Evolutionary conservation across 1,140 invertebrate genomes (phyloP).

Genomic region (Homalodisca vitripennis): DNA sequence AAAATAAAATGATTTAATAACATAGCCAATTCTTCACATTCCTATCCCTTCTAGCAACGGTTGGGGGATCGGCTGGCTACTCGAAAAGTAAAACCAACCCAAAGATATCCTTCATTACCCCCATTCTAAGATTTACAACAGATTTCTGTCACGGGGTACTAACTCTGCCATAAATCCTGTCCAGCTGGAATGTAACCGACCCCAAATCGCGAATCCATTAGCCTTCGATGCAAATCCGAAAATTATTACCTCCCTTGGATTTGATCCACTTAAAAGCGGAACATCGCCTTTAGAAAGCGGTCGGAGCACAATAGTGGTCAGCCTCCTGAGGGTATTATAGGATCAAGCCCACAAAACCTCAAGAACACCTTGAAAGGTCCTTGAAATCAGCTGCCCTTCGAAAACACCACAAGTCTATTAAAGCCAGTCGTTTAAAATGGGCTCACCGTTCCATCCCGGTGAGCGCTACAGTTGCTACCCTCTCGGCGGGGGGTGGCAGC

Average conservation of each 20-base stretch:
- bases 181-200: neutral
- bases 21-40: too few species aligned
- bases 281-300: too few species aligned
- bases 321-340: conserved; percentile 18
- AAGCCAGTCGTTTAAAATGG: conserved; percentile 26
- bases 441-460: conserved; percentile 23
- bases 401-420: conserved; percentile 19
- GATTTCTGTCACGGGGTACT: neutral
- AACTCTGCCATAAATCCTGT: neutral
- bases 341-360: conserved; percentile 29
- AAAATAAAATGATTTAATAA: too few species aligned
- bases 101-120: neutral
- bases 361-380: conserved; percentile 25
- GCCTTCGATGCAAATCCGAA: neutral
- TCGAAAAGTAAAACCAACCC: too few species aligned
- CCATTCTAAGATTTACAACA: neutral
- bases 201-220: conserved; percentile 15
- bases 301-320: conserved; percentile 9
- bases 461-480: neutral
- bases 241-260: conserved; percentile 7
- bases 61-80: too few species aligned
- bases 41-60: too few species aligned
- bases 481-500: neutral
- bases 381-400: conserved; percentile 13
- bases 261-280: conserved; percentile 17